Conservation (phyloP, 2,113 vertebrate genomes). For the Anolis carolinensis region DNA sequence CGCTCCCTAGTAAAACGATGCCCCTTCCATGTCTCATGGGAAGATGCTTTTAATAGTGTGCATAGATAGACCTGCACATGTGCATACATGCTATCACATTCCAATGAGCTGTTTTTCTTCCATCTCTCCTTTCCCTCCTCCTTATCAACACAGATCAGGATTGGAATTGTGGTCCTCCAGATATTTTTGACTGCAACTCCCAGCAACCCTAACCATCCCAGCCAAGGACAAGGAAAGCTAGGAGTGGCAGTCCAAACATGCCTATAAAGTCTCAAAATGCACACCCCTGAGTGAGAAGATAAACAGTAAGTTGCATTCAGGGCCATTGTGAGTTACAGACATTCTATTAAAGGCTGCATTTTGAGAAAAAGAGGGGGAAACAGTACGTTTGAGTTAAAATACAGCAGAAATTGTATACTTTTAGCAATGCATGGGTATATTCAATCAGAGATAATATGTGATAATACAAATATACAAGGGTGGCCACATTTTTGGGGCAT, state of each 20-base stretch:
- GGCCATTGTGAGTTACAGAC: not conserved
- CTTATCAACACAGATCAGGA: not conserved
- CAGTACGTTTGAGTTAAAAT: not conserved
- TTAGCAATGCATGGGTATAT: not conserved
- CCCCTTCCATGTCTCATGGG: no score
- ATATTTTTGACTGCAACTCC: no score
- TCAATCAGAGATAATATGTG: no score
- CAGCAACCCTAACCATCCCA: no score
- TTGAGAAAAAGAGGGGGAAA: not conserved
- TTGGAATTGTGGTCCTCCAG: no score
- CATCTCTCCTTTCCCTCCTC: not conserved
- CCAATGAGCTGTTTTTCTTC: not conserved
- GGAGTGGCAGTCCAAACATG: no score
- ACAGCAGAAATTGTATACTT: not conserved
- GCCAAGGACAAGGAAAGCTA: no score
- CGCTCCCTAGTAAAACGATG: no score
- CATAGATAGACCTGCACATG: not conserved
- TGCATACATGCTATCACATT: not conserved
- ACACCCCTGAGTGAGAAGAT: no score
- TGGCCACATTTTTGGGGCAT: no score
- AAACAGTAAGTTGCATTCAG: not conserved
- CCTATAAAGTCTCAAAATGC: no score
- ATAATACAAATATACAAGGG: not conserved
- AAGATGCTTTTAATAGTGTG: no score
- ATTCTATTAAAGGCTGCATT: not conserved